Percentiles rank a stretch among this genome's conserved stretches.
These are phyloP conservation scores for Spea bombifrons DNA, from an alignment of 2,113 vertebrate genomes.

Conservation along the genomic window DNA sequence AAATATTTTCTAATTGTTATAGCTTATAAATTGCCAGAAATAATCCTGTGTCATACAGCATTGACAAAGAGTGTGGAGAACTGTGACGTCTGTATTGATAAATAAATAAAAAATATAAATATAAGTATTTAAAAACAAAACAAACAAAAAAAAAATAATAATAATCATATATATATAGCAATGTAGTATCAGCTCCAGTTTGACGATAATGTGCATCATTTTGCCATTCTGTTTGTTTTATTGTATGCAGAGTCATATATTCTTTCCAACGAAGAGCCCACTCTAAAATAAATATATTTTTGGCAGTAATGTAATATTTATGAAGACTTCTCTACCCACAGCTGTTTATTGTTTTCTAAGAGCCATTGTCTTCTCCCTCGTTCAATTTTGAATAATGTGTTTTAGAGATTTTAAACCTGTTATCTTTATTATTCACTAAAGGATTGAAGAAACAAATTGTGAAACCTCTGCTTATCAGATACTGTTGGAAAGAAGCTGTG, in stretches of 20 bases:
- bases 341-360: slow-evolving; percentile 33
- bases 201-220: not conserved
- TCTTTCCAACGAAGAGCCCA: not conserved
- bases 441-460: slow-evolving; percentile 41
- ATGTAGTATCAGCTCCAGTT: no score
- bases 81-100: no score
- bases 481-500: slow-evolving; percentile 45
- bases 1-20: no score
- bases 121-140: no score
- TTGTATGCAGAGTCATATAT: slow-evolving; percentile 4
- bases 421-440: slow-evolving; percentile 39
- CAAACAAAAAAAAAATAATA: no score
- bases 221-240: not conserved
- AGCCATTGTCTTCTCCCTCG: slow-evolving; percentile 11
- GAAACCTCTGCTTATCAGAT: slow-evolving; percentile 47
- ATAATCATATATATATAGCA: no score
- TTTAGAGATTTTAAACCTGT: slow-evolving; percentile 32
- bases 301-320: slow-evolving; percentile 30
- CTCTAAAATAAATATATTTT: slow-evolving; percentile 29
- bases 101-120: no score
- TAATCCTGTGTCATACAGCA: not conserved
- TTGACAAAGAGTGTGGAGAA: no score
- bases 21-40: no score
- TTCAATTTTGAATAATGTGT: slow-evolving; percentile 33
- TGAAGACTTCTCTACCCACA: slow-evolving; percentile 15